Evolutionary conservation across 1,140 invertebrate genomes (phyloP).

Genomic region (Drosophila setifemur): DNA sequence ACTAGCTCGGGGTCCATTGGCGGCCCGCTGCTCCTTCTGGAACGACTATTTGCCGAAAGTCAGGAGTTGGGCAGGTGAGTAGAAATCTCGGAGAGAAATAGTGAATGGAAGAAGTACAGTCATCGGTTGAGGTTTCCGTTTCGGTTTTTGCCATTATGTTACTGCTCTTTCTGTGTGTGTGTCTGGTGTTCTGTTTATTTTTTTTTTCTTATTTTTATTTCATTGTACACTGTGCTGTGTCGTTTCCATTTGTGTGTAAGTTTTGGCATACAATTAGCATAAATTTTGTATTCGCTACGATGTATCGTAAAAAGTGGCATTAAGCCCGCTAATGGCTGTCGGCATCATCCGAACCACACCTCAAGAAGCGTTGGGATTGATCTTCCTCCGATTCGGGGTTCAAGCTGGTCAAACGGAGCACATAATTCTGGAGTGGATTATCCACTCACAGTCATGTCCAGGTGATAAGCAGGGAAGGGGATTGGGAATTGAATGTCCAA

Average conservation of each 20-base stretch:
- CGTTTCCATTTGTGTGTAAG: slow-evolving; percentile 45
- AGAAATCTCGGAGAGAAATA: not conserved
- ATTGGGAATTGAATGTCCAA: not conserved
- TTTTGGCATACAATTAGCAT: slow-evolving; percentile 66
- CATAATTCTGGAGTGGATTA: slow-evolving; percentile 16
- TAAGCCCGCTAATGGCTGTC: slow-evolving; percentile 52
- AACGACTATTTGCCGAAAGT: slow-evolving; percentile 95
- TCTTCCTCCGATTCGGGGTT: slow-evolving; percentile 10
- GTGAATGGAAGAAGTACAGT: slow-evolving; percentile 43
- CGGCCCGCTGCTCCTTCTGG: slow-evolving; percentile 97
- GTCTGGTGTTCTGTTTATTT: too few species aligned
- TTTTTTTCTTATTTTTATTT: slow-evolving; percentile 12
- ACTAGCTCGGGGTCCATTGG: slow-evolving; percentile 90
- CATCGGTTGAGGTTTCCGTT: slow-evolving; percentile 2
- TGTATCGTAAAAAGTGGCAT: slow-evolving; percentile 55
- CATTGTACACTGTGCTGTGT: slow-evolving; percentile 23
- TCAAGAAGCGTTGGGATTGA: slow-evolving; percentile 3
- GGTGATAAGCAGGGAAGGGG: not conserved
- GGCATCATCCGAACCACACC: slow-evolving; percentile 52
- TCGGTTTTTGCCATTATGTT: not conserved
- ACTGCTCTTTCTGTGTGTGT: slow-evolving; percentile 14
- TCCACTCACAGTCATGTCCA: slow-evolving; percentile 10
- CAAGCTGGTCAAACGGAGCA: slow-evolving; percentile 23
- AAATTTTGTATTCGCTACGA: slow-evolving; percentile 56
- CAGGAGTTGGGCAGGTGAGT: slow-evolving; percentile 87